Base-by-base conservation (phyloP, 2,113 vertebrate genomes). In the Balaeniceps rex region DNA sequence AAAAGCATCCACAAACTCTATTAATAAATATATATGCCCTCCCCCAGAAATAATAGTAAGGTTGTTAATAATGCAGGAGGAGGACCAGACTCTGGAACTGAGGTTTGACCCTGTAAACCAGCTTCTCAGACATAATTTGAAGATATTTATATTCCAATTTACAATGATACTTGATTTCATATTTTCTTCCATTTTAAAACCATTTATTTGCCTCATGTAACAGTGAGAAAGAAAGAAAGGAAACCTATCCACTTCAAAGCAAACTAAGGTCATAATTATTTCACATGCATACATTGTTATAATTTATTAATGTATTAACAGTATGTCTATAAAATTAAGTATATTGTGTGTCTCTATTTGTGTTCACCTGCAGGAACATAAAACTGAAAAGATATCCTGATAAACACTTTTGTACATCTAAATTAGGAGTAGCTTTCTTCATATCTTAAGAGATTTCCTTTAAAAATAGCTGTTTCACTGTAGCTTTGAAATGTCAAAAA, bases 401-500 rank as follows among this genome's bases (percentile, higher is more conserved):
- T 40, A 81, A 87, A 82, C 8, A 52, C 3, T 79, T 90, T 54
- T 60, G 10, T 38, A 36, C 12, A 12, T 61, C 15, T 91, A 54
- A 78, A 68, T 58, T 65, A 68, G 5, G 22, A 65, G 22, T 34
- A 78, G 9, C 8, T 93, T 75, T 28, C 28, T 44, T 90, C 68
- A 49, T n/a, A 75, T 29, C 36, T 55, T 69, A 60, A 75, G 47
- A 87, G 5, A 38, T 55, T 69, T 94, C 65, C 58, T 57, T 79
- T 65, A 76, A 36, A 94, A 93, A 91, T 57, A 93, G 72, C 16
- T 76, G 7, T 25, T 87, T 46, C 46, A 70, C 23, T 69, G n/a
- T 68, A 71, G 16, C 34, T 95, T 94, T 92, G 54, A 93, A 84
- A 94, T 72, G 61, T 60, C 69, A 81, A 91, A 97, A 74, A 80